A percentile compares a stretch with the other conserved stretches of the same genome.
Conservation (phyloP, 2,113 vertebrate genomes). For the Guaruba guarouba region DNA sequence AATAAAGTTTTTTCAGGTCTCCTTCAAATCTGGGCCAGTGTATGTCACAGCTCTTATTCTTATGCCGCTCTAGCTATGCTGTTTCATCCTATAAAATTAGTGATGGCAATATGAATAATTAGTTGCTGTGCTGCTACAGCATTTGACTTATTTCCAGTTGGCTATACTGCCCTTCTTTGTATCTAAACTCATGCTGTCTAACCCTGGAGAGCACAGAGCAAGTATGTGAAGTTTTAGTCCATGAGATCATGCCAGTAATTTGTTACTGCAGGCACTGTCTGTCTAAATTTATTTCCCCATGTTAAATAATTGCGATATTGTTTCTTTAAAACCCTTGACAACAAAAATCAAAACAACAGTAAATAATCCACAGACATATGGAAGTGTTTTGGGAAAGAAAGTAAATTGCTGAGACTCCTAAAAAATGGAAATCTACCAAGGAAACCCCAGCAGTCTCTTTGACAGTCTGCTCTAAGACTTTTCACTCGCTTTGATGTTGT, state of each 20-base stretch:
- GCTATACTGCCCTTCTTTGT: conserved; percentile 12
- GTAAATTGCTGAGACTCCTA: conserved; percentile 36
- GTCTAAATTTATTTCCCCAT: conserved; percentile 9
- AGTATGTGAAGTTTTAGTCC: conserved; percentile 29
- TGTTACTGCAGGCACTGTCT: conserved; percentile 10
- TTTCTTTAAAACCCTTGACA: conserved; percentile 57
- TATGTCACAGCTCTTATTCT: neutral
- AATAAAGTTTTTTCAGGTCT: neutral
- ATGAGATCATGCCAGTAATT: conserved; percentile 38
- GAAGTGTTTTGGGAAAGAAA: conserved; percentile 59
- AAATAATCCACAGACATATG: conserved; percentile 57
- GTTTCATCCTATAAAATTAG: neutral
- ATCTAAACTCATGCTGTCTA: neutral
- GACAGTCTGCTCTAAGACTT: conserved; percentile 17
- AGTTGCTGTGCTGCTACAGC: neutral
- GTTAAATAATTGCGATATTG: conserved; percentile 27
- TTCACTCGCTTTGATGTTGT: conserved; percentile 31
- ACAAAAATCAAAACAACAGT: conserved; percentile 43
- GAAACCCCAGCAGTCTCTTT: conserved; percentile 49
- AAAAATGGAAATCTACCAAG: conserved; percentile 45
- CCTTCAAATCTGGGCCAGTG: neutral
- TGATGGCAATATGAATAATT: neutral
- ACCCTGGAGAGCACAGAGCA: conserved; percentile 5
- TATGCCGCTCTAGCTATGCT: neutral
- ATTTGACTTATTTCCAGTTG: neutral